Conservation (phyloP, 2,113 vertebrate species). For the Campylorhamphus procurvoides region DNA sequence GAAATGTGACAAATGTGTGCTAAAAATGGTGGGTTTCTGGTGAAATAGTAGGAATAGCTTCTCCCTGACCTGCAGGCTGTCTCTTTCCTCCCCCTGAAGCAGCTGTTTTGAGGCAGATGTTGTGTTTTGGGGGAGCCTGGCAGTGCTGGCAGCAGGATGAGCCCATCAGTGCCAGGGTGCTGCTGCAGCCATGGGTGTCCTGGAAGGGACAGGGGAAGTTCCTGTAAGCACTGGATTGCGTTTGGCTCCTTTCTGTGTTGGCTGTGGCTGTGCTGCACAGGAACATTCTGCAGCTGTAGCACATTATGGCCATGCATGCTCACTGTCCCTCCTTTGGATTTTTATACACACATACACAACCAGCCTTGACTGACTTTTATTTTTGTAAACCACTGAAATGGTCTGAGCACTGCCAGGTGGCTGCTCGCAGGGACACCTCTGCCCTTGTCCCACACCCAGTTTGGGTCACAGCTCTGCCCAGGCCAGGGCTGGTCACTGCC, state of each 20-base stretch:
- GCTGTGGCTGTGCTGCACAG: not conserved
- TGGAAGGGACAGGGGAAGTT: not conserved
- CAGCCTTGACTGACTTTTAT: not conserved
- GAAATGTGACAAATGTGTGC: not conserved
- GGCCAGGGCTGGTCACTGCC: not conserved
- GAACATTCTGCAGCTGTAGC: not conserved
- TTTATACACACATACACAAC: rapidly evolving
- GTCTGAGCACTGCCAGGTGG: not conserved
- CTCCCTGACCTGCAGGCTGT: rapidly evolving
- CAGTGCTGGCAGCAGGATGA: not conserved
- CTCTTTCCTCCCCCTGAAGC: too few relatives aligned
- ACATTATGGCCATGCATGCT: rapidly evolving
- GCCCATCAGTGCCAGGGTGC: rapidly evolving
- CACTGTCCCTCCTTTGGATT: not conserved
- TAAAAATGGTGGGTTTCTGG: not conserved
- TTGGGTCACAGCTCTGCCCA: not conserved
- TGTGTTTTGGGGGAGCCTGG: not conserved
- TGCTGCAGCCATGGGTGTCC: not conserved
- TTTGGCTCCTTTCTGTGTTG: not conserved
- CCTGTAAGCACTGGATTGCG: rapidly evolving
- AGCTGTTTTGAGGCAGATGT: not conserved
- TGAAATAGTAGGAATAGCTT: not conserved
- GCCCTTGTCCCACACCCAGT: not conserved
- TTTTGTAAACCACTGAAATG: not conserved
- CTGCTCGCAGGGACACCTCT: not conserved